A percentile compares a stretch with the other conserved stretches of the same genome.
Evolutionary conservation across 2,888 invertebrate species (phyloP).

Genomic region (Lasioglossum vierecki): DNA sequence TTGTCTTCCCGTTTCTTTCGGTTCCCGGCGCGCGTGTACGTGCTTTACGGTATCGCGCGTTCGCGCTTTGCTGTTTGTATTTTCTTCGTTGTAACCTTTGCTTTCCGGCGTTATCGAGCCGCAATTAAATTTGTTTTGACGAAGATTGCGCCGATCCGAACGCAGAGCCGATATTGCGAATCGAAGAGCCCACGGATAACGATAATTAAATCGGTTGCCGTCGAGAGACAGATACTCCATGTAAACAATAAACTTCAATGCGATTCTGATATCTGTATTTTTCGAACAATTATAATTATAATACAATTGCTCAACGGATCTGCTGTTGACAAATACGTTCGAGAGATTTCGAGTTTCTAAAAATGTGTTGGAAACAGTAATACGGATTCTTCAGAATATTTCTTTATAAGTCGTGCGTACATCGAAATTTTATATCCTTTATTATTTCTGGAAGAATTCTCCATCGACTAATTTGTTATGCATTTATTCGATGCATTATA

Average conservation of each 20-base stretch:
- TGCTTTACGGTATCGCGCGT: conserved; percentile 24
- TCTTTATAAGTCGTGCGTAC: not conserved
- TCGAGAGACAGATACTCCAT: not conserved
- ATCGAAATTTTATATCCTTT: not conserved
- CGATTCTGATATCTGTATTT: not conserved
- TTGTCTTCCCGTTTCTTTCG: conserved; percentile 31
- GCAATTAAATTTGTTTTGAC: conserved; percentile 60
- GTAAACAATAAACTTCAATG: conserved; percentile 4
- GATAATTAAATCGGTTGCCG: conserved; percentile 52
- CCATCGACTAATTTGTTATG: not conserved
- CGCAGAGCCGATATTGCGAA: conserved; percentile 18
- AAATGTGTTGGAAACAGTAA: not conserved
- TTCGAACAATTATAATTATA: not conserved
- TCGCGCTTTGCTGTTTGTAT: conserved; percentile 36
- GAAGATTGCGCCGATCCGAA: conserved; percentile 30
- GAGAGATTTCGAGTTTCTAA: not conserved
- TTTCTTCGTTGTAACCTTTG: conserved; percentile 57
- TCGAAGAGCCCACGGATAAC: conserved; percentile 46
- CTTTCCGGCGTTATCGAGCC: conserved; percentile 52
- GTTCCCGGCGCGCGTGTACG: not conserved
- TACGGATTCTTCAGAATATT: not conserved
- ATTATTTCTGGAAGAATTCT: not conserved
- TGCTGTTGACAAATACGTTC: not conserved
- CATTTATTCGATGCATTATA: no score
- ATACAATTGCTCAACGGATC: not conserved